phyloP scores from a whole-genome alignment of 2,888 invertebrate species.

The Hemicrepidius hirtus region DNA sequence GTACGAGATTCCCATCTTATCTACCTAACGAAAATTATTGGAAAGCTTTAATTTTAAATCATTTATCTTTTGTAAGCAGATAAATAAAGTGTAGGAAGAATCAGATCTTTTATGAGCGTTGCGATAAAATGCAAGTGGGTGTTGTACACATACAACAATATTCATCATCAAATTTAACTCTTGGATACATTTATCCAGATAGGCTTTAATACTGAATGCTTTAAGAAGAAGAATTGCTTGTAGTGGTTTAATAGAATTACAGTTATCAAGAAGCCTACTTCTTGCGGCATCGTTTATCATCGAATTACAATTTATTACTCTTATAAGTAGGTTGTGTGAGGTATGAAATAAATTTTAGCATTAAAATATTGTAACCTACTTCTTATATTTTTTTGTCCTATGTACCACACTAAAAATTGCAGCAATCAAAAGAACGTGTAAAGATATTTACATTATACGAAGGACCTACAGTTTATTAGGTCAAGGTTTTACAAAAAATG shows the following conservation, averaged over 20 bases:
- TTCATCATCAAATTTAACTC: slow-evolving; percentile 5
- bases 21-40: not conserved
- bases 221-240: not conserved
- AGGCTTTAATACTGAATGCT: not conserved
- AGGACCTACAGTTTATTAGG: no score
- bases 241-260: not conserved
- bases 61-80: not conserved
- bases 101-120: not conserved
- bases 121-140: slow-evolving; percentile 6
- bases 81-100: slow-evolving; percentile 1
- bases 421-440: no score
- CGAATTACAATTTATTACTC: slow-evolving; percentile 1
- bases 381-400: no score
- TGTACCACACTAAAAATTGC: no score
- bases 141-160: not conserved
- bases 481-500: no score
- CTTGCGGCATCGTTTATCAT: not conserved
- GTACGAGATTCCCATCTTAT: no score
- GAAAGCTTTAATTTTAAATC: not conserved
- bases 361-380: no score
- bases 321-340: not conserved
- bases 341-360: slow-evolving; percentile 5
- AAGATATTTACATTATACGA: no score
- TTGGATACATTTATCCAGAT: not conserved
- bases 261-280: slow-evolving; percentile 3